Base-by-base conservation (phyloP, 1,140 invertebrate species). In the Drosophila littoralis region DNA sequence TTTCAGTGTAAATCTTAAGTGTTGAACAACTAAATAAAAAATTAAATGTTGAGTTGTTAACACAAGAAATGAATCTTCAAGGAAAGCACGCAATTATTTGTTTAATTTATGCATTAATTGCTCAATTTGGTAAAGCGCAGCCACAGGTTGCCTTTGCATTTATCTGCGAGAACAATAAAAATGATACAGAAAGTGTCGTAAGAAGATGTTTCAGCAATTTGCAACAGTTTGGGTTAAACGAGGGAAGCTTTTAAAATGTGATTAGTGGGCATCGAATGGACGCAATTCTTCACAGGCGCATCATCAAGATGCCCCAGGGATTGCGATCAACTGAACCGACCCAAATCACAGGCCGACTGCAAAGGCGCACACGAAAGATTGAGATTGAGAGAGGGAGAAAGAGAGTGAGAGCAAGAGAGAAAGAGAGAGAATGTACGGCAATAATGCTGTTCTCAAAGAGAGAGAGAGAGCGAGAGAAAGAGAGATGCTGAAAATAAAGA, bases 401-500 rank as follows among this genome's bases (percentile, higher is more conserved):
- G 45, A 50, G 59, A 50, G 45, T n/a, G 33, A 10, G 15, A 55
- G 22, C 22, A n/a, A n/a, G n/a, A n/a, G 51, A 13, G 33, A 8
- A 8, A 36, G 38, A 17, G 43, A 46, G 45, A 45, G 33, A 15
- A 86, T 79, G 83, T 58, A 86, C 83, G 65, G 83, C 83, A 88
- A 86, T 83, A 88, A 79, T 77, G 83, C 82, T 86, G 83, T 61
- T 69, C 65, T 68, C 28, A 10, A 22, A 35, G 13, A 58, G 50
- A 45, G 61, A 71, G 74, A 75, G 70, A 33, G n/a, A 35, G 4
- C 67, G 74, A 75, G 70, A 33, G n/a, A 35, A 1, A 73, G 61
- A 61, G 50, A 61, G 36, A 73, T 36, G 32, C 54, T 22, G 22
- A 4, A 28, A 28, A 42, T 28, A 32, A 17, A 36, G 59, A 51